These are phyloP conservation scores for Leptatherina wallacei DNA, from an alignment of 2,797 vertebrate genomes.

Conservation along the genomic window DNA sequence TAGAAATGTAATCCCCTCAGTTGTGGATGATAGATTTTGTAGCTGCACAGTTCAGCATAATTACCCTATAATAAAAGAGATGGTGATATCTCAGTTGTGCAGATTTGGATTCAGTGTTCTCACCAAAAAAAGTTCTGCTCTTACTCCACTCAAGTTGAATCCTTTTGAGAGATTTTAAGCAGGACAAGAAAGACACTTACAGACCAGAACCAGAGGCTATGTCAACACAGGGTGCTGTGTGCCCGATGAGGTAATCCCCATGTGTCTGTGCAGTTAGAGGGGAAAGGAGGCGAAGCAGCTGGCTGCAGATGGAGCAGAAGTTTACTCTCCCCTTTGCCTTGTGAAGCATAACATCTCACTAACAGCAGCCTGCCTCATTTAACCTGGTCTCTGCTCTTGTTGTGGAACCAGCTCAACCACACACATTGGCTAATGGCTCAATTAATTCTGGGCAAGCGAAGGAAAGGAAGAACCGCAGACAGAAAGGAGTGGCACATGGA, in stretches of 20 bases:
- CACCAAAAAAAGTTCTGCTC: conserved; percentile 20
- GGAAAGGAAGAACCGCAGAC: conserved; percentile 2
- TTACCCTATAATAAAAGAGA: conserved; percentile 28
- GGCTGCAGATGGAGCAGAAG: conserved; percentile 57
- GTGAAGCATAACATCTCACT: conserved; percentile 47
- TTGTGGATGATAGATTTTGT: conserved; percentile 1
- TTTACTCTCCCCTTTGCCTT: conserved; percentile 61
- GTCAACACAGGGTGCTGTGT: conserved; percentile 54
- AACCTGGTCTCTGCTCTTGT: conserved; percentile 29
- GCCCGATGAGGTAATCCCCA: conserved; percentile 68
- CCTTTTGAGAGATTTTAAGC: conserved; percentile 37
- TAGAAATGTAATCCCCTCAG: conserved; percentile 22
- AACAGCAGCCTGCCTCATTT: conserved; percentile 57
- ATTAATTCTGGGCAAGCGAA: conserved; percentile 26
- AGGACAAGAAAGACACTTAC: conserved; percentile 49
- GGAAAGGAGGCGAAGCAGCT: conserved; percentile 67
- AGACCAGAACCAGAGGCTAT: conserved; percentile 50
- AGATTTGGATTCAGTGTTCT: conserved; percentile 10
- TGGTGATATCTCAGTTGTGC: conserved; percentile 18
- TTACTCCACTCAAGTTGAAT: conserved; percentile 29
- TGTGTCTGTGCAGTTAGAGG: conserved; percentile 47
- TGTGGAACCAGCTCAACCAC: conserved; percentile 44
- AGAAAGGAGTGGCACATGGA: conserved; percentile 19
- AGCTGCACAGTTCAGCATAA: conserved; percentile 20
- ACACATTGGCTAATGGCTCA: conserved; percentile 48